phyloP scores from a whole-genome alignment of 2,888 invertebrate species.

The Schizaphis graminum region DNA sequence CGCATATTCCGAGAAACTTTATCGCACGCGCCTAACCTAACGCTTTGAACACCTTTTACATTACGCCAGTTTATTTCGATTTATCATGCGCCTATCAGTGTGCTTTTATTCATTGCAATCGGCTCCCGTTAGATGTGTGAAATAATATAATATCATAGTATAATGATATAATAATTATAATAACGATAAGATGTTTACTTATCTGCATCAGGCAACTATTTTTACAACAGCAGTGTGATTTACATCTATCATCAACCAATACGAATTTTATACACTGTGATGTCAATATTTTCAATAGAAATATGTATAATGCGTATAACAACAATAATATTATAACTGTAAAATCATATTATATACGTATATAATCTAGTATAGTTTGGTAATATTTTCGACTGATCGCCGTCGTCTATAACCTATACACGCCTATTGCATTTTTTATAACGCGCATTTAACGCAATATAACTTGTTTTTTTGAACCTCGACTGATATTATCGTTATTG shows the following conservation, averaged over 20 bases:
- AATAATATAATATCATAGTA: neutral
- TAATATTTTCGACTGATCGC: constrained; percentile 11
- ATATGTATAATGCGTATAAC: neutral
- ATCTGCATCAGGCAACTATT: neutral
- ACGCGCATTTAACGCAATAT: neutral
- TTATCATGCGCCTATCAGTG: neutral
- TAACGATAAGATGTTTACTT: neutral
- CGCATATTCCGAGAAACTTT: neutral
- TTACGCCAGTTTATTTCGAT: neutral
- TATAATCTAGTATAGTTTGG: neutral
- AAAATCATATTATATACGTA: neutral
- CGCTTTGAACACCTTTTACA: neutral
- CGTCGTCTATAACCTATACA: neutral
- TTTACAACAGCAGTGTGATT: neutral
- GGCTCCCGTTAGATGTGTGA: neutral
- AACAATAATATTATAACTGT: constrained; percentile 22
- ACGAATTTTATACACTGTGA: neutral
- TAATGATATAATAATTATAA: neutral
- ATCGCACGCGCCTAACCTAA: neutral
- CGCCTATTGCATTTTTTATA: neutral
- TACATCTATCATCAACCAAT: neutral
- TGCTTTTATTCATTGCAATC: neutral
- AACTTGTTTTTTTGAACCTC: neutral
- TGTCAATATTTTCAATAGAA: neutral
- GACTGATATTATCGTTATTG: neutral